Percentiles rank a stretch among this genome's conserved stretches.
Conservation (phyloP, 2,888 invertebrate species). For the Argynnis bischoffii region DNA sequence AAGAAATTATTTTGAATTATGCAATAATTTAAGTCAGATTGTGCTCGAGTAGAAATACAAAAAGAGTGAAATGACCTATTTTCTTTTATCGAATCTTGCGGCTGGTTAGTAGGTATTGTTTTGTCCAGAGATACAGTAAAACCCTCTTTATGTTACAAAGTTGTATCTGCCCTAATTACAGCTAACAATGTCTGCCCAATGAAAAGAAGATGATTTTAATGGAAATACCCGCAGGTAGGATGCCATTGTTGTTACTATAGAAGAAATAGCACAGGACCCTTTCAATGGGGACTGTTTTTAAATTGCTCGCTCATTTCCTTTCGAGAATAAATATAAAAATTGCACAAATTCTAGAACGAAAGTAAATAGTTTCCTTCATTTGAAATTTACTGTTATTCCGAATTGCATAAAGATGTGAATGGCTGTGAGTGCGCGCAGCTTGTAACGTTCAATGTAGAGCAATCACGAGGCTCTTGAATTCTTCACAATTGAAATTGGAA, state of each 20-base stretch:
- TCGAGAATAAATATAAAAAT: slow-evolving; percentile 45
- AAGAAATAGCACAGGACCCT: slow-evolving; percentile 49
- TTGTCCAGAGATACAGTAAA: slow-evolving; percentile 28
- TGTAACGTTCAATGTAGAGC: slow-evolving; percentile 40
- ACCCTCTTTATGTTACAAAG: slow-evolving; percentile 22
- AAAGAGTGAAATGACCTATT: slow-evolving; percentile 28
- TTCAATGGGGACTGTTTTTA: slow-evolving; percentile 48
- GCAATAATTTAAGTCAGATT: slow-evolving; percentile 6
- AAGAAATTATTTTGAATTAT: background rate
- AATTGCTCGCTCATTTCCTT: slow-evolving; percentile 48
- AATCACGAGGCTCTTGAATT: slow-evolving; percentile 46
- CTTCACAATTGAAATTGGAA: slow-evolving; percentile 35
- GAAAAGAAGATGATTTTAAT: slow-evolving; percentile 37
- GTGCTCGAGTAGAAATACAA: background rate
- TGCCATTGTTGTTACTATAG: slow-evolving; percentile 41
- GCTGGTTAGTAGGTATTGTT: slow-evolving; percentile 23
- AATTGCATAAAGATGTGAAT: slow-evolving; percentile 33
- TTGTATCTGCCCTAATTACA: slow-evolving; percentile 36
- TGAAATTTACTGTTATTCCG: slow-evolving; percentile 29
- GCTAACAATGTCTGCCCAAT: slow-evolving; percentile 35
- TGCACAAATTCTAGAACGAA: slow-evolving; percentile 39
- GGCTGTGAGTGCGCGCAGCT: slow-evolving; percentile 5
- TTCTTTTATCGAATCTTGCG: slow-evolving; percentile 26
- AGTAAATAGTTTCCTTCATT: slow-evolving; percentile 26
- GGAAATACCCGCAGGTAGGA: slow-evolving; percentile 42